Base-by-base conservation (phyloP, 2,113 vertebrate species). In the Gopherus evgoodei region DNA sequence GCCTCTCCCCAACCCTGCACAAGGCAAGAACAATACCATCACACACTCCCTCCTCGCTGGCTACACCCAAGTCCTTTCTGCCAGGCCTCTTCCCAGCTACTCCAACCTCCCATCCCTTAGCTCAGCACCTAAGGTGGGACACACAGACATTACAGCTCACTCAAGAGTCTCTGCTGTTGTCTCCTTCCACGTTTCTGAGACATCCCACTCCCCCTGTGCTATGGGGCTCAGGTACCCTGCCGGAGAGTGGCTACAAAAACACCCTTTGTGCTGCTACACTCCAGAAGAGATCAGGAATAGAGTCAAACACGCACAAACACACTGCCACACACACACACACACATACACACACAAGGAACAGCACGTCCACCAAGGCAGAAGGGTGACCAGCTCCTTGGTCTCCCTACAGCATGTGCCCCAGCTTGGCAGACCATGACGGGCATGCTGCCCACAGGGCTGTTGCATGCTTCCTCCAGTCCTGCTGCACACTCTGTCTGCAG, bases 121-220 rank as follows among this genome's bases (percentile, higher is more conserved):
- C 27, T 62, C 59, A 31, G 59, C 27, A 8, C 59, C 27, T 62
- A 42, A 1, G 1, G 38, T 49, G 62, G 25, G 10, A 76, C 65
- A 52, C 11, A 29, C 3, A 42, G 69, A 49, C 7, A 11, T 87
- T 35, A 5, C 5, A 57, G 24, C 7, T 90, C 27, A 24, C 59
- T 69, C 0, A 29, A 1, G 84, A 54, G 53, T 38, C 83, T 79
- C 29, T 44, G 57, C 3, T 27, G 65, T 54, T 62, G 12, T 24
- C 76, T n/a, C 47, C 25, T 27, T 57, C 57, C 44, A 24, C 47
- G 52, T 85, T 38, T 65, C 44, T 49, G 69, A 49, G 52, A 86
- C 22, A 53, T 53, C 52, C 52, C 52, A 2, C 47, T 11, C 11
- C 25, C 29, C 16, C 21, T 10, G 1, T 8, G 19, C 5, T 1